A percentile compares a stretch with the other conserved stretches of the same genome.
These are phyloP conservation scores for Lepidocolaptes lacrymiger DNA, from an alignment of 2,797 vertebrate species.

Conservation along the genomic window DNA sequence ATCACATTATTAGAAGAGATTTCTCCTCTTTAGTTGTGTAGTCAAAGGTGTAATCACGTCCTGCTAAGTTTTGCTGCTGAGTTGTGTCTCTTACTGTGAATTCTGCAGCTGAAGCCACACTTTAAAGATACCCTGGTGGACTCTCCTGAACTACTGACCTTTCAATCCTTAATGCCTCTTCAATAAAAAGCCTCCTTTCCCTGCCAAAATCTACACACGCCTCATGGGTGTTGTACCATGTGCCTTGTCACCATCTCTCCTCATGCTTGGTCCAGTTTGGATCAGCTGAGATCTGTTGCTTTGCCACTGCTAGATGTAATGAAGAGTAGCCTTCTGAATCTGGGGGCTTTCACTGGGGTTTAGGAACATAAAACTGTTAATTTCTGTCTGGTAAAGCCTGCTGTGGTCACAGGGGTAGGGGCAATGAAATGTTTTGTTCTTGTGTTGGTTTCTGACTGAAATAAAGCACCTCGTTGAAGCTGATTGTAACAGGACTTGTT, in stretches of 20 bases:
- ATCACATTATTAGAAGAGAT: not conserved
- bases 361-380: not conserved
- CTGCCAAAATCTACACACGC: not conserved
- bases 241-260: not conserved
- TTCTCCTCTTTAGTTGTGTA: not conserved
- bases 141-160: not conserved
- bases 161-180: not conserved
- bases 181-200: not conserved
- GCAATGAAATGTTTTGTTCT: not conserved
- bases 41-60: not conserved
- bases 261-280: not conserved
- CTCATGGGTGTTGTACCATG: not conserved
- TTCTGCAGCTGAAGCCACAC: not conserved
- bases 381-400: not conserved
- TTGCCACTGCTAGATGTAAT: not conserved
- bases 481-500: not conserved
- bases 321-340: not conserved
- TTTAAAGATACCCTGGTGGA: not conserved
- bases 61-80: not conserved
- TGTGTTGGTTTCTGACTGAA: not conserved
- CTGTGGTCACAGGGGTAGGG: not conserved
- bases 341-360: not conserved
- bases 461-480: not conserved
- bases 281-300: not conserved
- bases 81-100: not conserved